Evolutionary conservation across 2,797 vertebrate species (phyloP), one percentile per base, ranked within the genome.

Genomic region (Hephaestus fuliginosus): DNA sequence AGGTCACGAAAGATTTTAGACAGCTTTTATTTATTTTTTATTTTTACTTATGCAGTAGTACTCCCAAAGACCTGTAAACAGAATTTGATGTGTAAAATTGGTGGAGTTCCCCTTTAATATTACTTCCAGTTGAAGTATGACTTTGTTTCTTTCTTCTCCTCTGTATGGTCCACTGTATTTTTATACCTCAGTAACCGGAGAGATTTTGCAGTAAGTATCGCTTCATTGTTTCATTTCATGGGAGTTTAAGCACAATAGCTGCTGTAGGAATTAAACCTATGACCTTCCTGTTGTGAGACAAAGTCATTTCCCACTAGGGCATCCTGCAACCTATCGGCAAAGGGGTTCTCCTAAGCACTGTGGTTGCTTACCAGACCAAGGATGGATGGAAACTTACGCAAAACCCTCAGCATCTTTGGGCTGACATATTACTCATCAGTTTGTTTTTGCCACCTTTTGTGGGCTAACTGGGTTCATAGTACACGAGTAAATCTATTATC

Each of bases 281-380:
- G 91, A 92, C 91, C 89, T 92, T 93, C 86, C 88, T 88, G 91
- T 91, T 91, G 81, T 83, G 83, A 87, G 80, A 85, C 90, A 91
- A 91, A 91, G 91, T 87, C 90, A 82, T 71, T 84, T 91, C 89
- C 88, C 89, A 90, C 70, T 85, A 89, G 77, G 85, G 76, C 80
- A 79, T 90, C 88, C 82, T 81, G 80, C 76, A 82, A 80, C 70
- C 66, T 30, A 63, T 55, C 78, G 62, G 43, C 78, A 80, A 76
- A 64, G 57, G 69, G 55, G 48, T 71, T 81, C 51, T 81, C 57
- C 69, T 46, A 22, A 57, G 70, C 67, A 75, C 58, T 56, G 57
- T 33, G 62, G 44, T 62, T 81, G 74, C 83, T 80, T 56, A 76
- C 36, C 76, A 80, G 60, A 84, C 44, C 30, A 18, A 64, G 70